Percentiles rank a stretch among this genome's conserved stretches.
Evolutionary conservation across 2,113 vertebrate genomes (phyloP).

Genomic region (Phylloscopus trochiloides): DNA sequence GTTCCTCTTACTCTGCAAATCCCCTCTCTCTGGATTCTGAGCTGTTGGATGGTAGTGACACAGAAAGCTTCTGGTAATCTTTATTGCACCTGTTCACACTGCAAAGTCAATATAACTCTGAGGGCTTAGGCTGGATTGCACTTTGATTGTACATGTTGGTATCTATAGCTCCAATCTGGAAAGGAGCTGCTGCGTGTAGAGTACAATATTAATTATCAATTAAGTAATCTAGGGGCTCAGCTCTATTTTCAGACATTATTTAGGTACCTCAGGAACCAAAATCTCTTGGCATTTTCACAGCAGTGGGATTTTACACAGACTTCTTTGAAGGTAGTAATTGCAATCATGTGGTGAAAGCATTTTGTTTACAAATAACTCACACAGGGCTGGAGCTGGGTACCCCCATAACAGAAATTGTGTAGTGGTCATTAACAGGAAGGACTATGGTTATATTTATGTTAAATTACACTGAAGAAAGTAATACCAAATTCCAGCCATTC

Average conservation of each 20-base stretch:
- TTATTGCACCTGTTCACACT: neutral
- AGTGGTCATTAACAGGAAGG: neutral
- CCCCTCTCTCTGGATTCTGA: neutral
- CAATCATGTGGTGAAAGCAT: neutral
- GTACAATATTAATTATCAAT: neutral
- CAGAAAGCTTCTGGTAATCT: constrained; percentile 1
- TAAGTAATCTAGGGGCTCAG: neutral
- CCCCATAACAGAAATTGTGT: neutral
- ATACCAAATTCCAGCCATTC: neutral
- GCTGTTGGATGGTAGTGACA: neutral
- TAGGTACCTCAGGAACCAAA: neutral
- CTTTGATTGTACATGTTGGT: neutral
- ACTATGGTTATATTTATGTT: neutral
- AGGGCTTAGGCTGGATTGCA: neutral
- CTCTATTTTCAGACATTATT: neutral
- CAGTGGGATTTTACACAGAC: neutral
- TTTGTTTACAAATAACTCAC: neutral
- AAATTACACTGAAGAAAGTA: neutral
- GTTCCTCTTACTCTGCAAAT: constrained; percentile 45
- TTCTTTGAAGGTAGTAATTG: neutral
- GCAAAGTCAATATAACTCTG: neutral
- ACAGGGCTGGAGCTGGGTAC: neutral
- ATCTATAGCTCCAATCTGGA: neutral
- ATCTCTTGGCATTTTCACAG: neutral
- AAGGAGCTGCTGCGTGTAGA: neutral